Evolutionary conservation across 2,888 invertebrate genomes (phyloP), one percentile per base, ranked within the genome.

Genomic region (Euzetes globulus): DNA sequence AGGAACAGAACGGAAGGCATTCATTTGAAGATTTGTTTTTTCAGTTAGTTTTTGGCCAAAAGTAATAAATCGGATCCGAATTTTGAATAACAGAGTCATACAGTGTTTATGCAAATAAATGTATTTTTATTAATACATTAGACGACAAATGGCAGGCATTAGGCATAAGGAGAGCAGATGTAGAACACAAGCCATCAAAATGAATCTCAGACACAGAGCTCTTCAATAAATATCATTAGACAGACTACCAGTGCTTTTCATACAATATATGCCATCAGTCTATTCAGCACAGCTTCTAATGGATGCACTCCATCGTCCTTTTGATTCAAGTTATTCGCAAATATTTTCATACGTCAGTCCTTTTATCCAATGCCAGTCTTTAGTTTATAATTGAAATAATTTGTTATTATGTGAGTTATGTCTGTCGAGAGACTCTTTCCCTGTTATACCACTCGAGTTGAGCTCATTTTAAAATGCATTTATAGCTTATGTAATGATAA

Each of bases 151-250:
- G 65, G 65, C 13, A 58, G 55, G 55, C 55, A 63, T 63, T 41
- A 41, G 37, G 17, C 65, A 65, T 65, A 65, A 37, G 65, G 65
- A 65, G 41, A 41, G 19, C 65, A 65, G 41, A 65, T 65, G 65
- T 65, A 65, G 15, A 19, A 29, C 29, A 33, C 9, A 37, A 27
- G 33, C 17, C 63, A 33, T 63, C n/a, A 17, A 15, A 63, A 63
- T 19, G 37, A 19, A 41, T 41, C 19, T 19, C 41, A 65, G n/a
- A 37, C 41, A 22, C 65, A 65, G 19, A n/a, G 19, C 37, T 19
- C 65, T 65, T 41, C 65, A 65, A 65, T 65, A 65, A 37, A 65
- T 65, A 65, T 65, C 33, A 65, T 19, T 29, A 63, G 63, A 63
- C 37, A 65, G 33, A 33, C 33, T 55, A 22, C 2, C 15, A 27